phyloP scores from a whole-genome alignment of 2,888 invertebrate genomes.

The Stomorhina lunata region DNA sequence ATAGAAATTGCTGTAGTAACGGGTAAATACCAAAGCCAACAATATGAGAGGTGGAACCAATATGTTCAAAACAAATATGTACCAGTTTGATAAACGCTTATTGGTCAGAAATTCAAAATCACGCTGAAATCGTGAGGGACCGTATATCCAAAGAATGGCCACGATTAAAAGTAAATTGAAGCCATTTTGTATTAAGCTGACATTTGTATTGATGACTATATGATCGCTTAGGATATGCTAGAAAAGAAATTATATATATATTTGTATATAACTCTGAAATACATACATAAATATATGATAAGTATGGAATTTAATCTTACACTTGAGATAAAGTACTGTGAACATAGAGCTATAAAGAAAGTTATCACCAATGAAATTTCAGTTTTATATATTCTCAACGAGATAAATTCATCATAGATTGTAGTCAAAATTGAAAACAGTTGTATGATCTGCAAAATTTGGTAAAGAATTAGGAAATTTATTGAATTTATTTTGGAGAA shows the following conservation, averaged over 20 bases:
- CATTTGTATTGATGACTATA: slow-evolving; percentile 67
- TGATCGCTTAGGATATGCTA: slow-evolving; percentile 73
- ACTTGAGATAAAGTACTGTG: slow-evolving; percentile 73
- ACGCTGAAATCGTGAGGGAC: slow-evolving; percentile 83
- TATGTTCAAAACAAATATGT: slow-evolving; percentile 74
- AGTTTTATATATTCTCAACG: slow-evolving; percentile 69
- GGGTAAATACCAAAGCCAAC: slow-evolving; percentile 69
- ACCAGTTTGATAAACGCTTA: slow-evolving; percentile 81
- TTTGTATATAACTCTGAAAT: too few species aligned
- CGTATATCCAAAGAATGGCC: slow-evolving; percentile 91
- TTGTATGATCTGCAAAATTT: slow-evolving; percentile 72
- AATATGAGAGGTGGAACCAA: slow-evolving; percentile 74
- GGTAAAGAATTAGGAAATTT: too few species aligned
- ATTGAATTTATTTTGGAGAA: neutral
- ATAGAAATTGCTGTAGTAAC: neutral
- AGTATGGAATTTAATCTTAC: slow-evolving; percentile 73
- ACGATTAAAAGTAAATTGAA: slow-evolving; percentile 85
- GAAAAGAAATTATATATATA: too few species aligned
- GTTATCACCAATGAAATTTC: slow-evolving; percentile 68
- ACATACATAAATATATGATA: too few species aligned
- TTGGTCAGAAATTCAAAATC: slow-evolving; percentile 89
- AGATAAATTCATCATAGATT: slow-evolving; percentile 76
- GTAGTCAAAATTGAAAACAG: slow-evolving; percentile 72
- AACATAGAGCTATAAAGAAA: slow-evolving; percentile 67
- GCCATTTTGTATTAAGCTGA: slow-evolving; percentile 70